Base-by-base conservation (phyloP, 2,888 invertebrate species). In the Mallateleia sp. region DNA sequence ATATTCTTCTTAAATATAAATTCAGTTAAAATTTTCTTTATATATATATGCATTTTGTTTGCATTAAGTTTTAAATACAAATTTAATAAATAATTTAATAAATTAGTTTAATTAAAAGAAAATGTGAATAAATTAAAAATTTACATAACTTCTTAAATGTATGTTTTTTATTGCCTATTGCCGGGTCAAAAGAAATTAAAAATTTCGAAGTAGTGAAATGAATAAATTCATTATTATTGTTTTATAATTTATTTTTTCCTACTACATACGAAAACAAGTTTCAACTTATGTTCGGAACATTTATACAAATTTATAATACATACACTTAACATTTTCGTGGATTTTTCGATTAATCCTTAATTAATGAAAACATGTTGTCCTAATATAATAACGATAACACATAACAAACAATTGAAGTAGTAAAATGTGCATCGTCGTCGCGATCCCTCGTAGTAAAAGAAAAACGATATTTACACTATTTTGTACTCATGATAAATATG, bases 401-500 rank as follows among this genome's bases (percentile, higher is more conserved):
- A 72, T 64, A 34, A 66, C 42, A 50, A 58, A 58, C 25, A 58
- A 60, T 72, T 25, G 32, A 42, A 34, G 34, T 67, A 64, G 81
- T 50, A 66, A 72, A 75, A 69, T 82, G 82, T 82, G 82, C 82
- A 75, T 81, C 60, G 58, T 50, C 60, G 67, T 54, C 42, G 62
- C 18, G 32, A 15, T 52, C n/a, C 11, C 50, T 38, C 20, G 20
- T 58, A 32, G 6, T 67, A 67, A 60, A 67, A 71, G 20, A 56
- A 71, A 67, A 71, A 34, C n/a, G 32, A 22, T 77, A 77, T 77
- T 71, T 69, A 77, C 77, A 77, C 66, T 84, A 78, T 84, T 84
- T 78, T 84, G 84, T 84, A 84, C 84, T 84, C 4, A 58, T 58
- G 78, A 84, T 82, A 78, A 83, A 72, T 79, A 79, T 74, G 11